Evolutionary conservation across 2,888 invertebrate genomes (phyloP), one percentile per base, ranked within the genome.

Genomic region (Spodoptera picta): DNA sequence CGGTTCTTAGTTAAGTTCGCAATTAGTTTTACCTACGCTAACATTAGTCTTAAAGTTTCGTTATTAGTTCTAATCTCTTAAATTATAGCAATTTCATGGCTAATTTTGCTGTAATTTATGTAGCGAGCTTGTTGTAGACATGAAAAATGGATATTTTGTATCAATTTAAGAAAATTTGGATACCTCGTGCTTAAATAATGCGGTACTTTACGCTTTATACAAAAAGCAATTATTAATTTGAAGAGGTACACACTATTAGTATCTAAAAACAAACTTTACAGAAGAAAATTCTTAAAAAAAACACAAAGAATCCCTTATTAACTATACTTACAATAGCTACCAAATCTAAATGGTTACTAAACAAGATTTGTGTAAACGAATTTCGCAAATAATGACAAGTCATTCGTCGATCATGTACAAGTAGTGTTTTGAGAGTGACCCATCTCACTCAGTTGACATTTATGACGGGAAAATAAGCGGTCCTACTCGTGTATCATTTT

Each of bases 381-480:
- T 73, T 69, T 56, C 44, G 31, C 47, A 68, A 73, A 69, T 73
- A 75, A 73, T 47, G 65, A 51, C 69, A 73, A 73, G 65, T 65
- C 69, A 75, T 66, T 64, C 61, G 74, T 66, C 70, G 65, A 77
- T 77, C 74, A 74, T 69, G 60, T 44, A 54, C 44, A 44, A 66
- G 60, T 60, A 73, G 65, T 72, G 55, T 45, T 50, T 31, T 9
- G 62, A 60, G 51, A 65, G 62, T 66, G 66, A 74, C 75, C 75
- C 77, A 66, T 66, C 57, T 75, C 75, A 75, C 51, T 43, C 41
- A 10, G 50, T 42, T 72, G 72, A 75, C 79, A 78, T 76, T 75
- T 68, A 78, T 76, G 65, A 72, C 68, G 75, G 63, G 72, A 72
- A 76, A 78, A 71, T 71, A 71, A 68, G 57, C 63, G 54, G 60